Evolutionary conservation across 1,140 invertebrate genomes (phyloP).

Genomic region (Drosophila pachea): DNA sequence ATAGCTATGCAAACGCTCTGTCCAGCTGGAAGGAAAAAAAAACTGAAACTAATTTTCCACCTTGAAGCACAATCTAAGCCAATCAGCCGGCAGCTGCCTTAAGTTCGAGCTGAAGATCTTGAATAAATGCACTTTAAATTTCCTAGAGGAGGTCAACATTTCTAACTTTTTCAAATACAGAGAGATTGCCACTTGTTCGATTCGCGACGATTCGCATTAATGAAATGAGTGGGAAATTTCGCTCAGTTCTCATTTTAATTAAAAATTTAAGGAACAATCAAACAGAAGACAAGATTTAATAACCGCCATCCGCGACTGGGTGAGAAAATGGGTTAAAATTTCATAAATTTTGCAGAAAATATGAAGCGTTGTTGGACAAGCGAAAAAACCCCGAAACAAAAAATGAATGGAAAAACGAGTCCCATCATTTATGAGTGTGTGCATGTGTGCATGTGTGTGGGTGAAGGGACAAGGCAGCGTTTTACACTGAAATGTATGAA

Average conservation of each 20-base stretch:
- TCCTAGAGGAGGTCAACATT: too few relatives aligned
- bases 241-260: conserved; percentile 38
- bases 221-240: too few relatives aligned
- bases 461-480: conserved; percentile 30
- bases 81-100: conserved; percentile 23
- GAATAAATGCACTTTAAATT: neutral
- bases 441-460: conserved; percentile 41
- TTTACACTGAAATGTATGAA: conserved; percentile 59
- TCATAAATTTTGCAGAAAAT: conserved; percentile 75
- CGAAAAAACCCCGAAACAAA: conserved; percentile 23
- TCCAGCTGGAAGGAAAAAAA: conserved; percentile 26
- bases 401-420: conserved; percentile 26
- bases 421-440: conserved; percentile 20
- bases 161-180: too few relatives aligned
- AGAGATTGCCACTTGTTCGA: neutral
- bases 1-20: conserved; percentile 15
- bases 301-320: conserved; percentile 34
- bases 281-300: conserved; percentile 66
- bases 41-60: conserved; percentile 62
- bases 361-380: conserved; percentile 52
- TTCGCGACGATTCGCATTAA: too few relatives aligned
- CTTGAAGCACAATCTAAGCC: conserved; percentile 53
- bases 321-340: conserved; percentile 63
- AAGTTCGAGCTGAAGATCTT: conserved; percentile 7
- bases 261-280: conserved; percentile 72